phyloP scores from a whole-genome alignment of 2,113 vertebrate genomes.

The Circaetus gallicus region DNA sequence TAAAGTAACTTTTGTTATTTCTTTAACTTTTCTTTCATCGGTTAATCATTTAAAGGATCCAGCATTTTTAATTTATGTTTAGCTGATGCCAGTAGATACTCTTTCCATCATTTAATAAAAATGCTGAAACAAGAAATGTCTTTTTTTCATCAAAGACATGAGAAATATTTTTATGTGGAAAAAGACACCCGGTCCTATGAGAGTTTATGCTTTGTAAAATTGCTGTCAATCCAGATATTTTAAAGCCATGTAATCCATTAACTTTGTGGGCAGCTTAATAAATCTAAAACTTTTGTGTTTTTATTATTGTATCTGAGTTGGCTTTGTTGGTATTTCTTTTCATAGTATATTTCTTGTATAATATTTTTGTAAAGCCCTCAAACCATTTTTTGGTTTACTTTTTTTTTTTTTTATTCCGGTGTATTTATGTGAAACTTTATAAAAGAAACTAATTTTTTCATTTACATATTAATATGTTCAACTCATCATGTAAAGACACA shows the following conservation, averaged over 20 bases:
- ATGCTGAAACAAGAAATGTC: constrained; percentile 75
- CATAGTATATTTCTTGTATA: constrained; percentile 84
- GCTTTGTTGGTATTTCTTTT: constrained; percentile 74
- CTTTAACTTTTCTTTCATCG: constrained; percentile 26
- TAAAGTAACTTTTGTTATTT: constrained; percentile 45
- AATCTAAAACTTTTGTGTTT: constrained; percentile 76
- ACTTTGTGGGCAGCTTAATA: constrained; percentile 87
- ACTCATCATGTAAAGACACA: constrained; percentile 91
- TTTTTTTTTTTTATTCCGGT: constrained; percentile 69
- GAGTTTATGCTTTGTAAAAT: constrained; percentile 89
- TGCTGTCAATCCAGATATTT: constrained; percentile 84
- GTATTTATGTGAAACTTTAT: constrained; percentile 98
- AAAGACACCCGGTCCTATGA: constrained; percentile 69
- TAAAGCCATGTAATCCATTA: constrained; percentile 88
- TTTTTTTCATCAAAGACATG: constrained; percentile 70
- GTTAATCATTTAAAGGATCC: constrained; percentile 71
- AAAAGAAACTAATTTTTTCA: constrained; percentile 90
- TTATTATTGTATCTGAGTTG: constrained; percentile 81
- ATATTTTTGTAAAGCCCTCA: constrained; percentile 86
- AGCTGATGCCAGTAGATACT: constrained; percentile 37
- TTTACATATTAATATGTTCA: constrained; percentile 92
- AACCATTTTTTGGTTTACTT: constrained; percentile 63
- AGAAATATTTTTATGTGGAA: constrained; percentile 73
- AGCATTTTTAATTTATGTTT: constrained; percentile 46
- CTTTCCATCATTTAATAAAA: constrained; percentile 46